Base-by-base conservation (phyloP, 2,797 vertebrate genomes). In the Neosilurus mollespiculum region DNA sequence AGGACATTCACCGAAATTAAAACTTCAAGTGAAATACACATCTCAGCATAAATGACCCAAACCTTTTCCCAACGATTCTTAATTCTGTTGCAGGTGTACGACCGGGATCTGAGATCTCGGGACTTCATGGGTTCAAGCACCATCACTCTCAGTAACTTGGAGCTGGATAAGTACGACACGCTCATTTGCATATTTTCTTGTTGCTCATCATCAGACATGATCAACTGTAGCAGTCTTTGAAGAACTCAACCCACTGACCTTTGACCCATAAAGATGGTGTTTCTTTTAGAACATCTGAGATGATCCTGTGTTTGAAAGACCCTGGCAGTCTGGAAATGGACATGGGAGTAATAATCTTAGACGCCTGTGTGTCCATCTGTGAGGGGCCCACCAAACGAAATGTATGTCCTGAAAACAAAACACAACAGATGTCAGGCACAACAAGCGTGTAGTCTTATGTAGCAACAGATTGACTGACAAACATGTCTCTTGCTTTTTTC, bases 121-220 rank as follows among this genome's bases (percentile, higher is more conserved):
- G 97, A 98, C 85, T 99, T 98, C 91, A 98, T 99, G 98, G 98
- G 98, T 6, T 96, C 96, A 0, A 91, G 95, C 14, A 87, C 81
- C 37, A 90, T 99, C 80, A 9, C 66, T 0, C 89, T 99, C 62
- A 88, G 88, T 69, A 92, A 95, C 66, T 94, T 99, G 78, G 95
- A 97, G 37, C 88, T 98, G 77, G 96, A 98, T 92, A 98, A 94
- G 98, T 99, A 90, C 89, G 76, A 81, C 18, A 78, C 70, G 43
- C 72, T 72, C 16, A 65, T 43, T 81, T 87, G 61, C 76, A 51
- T 78, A 72, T 1, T 22, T 4, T 49, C 78, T 72, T n/a, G 0
- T 12, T 65, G n/a, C n/a, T 67, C 34, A 18, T 81, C 4, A 9
- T 66, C 30, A 69, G 2, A 11, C 58, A 26, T 80, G 49, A 67